Percentiles rank a stretch among this genome's conserved stretches.
These are phyloP conservation scores for Camponotus floridanus DNA, from an alignment of 1,140 invertebrate species.

Conservation along the genomic window DNA sequence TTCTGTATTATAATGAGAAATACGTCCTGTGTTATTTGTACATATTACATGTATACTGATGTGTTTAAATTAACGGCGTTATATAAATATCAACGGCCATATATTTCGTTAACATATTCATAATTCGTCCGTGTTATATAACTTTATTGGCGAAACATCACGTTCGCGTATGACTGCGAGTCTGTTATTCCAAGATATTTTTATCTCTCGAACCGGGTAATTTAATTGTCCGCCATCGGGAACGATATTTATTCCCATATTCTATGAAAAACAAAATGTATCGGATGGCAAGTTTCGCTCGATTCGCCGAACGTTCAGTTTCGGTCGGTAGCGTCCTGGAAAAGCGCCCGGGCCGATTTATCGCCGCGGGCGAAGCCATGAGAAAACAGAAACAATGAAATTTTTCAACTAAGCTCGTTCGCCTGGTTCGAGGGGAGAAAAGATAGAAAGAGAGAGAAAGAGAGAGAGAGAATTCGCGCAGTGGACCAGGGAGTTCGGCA, in stretches of 20 bases:
- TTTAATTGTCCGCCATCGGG: conserved; percentile 40
- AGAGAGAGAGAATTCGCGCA: background rate
- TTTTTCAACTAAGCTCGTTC: conserved; percentile 66
- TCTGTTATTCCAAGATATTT: conserved; percentile 19
- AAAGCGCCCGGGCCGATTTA: conserved; percentile 69
- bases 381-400: conserved; percentile 74
- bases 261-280: conserved; percentile 37
- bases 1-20: no score
- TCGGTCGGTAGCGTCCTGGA: conserved; percentile 28
- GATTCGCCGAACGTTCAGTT: conserved; percentile 38
- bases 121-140: background rate
- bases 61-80: conserved; percentile 9
- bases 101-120: background rate
- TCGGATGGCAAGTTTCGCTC: conserved; percentile 41
- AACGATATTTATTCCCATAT: conserved; percentile 48
- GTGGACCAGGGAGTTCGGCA: conserved; percentile 40
- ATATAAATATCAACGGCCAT: conserved; percentile 6
- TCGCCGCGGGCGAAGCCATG: conserved; percentile 54
- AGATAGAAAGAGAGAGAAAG: background rate
- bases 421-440: background rate
- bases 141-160: background rate
- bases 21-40: no score
- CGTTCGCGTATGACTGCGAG: background rate
- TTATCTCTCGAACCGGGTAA: conserved; percentile 35
- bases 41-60: background rate